These are phyloP conservation scores for Gallinago paraguaiae DNA, from an alignment of 2,113 vertebrate genomes.

Conservation along the genomic window DNA sequence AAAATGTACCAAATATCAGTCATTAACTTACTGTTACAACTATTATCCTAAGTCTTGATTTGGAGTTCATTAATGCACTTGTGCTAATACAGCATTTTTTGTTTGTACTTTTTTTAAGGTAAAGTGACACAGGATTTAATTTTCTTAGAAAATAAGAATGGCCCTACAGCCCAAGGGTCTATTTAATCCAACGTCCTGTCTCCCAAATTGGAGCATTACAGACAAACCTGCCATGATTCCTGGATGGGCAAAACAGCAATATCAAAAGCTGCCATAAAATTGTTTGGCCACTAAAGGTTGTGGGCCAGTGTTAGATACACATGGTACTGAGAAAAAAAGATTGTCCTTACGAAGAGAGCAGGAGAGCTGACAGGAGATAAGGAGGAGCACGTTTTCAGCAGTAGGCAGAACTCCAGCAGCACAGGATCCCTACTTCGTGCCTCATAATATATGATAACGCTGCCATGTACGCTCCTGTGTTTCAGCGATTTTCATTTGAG, in stretches of 20 bases:
- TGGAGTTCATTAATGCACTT: neutral
- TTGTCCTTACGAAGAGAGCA: neutral
- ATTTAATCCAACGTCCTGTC: neutral
- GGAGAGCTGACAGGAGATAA: neutral
- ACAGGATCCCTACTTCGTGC: neutral
- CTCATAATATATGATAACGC: neutral
- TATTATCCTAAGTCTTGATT: neutral
- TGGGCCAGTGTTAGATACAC: neutral
- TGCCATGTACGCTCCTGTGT: neutral
- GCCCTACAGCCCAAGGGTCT: neutral
- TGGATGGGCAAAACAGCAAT: neutral
- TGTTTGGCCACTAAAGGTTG: neutral
- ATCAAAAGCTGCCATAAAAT: neutral
- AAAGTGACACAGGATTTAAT: neutral
- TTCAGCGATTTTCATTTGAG: neutral
- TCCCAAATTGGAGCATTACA: neutral
- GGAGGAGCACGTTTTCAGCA: neutral
- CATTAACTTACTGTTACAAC: neutral
- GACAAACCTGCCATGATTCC: neutral
- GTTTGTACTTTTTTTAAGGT: neutral
- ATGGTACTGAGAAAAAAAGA: neutral
- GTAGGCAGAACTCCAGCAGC: neutral
- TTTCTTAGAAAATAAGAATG: neutral
- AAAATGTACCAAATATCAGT: neutral
- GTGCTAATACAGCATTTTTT: neutral